These are phyloP conservation scores for Psittacula cyanocephala DNA, from an alignment of 2,113 vertebrate species.

Conservation along the genomic window DNA sequence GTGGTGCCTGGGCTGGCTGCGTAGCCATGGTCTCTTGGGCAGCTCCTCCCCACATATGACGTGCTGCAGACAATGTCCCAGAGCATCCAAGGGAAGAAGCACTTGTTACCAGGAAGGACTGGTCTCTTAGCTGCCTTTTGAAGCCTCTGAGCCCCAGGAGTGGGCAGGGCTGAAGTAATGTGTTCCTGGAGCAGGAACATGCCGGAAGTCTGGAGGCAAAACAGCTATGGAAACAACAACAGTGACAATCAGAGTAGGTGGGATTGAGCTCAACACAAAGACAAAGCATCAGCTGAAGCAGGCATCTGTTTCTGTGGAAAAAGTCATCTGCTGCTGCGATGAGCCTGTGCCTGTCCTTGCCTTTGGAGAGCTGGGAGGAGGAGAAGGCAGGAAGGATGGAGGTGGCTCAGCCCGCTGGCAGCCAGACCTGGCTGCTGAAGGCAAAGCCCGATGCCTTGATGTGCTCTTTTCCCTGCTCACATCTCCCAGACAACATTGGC, in stretches of 20 bases:
- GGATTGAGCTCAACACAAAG: neutral
- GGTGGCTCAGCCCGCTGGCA: fast-evolving
- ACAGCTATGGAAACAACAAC: neutral
- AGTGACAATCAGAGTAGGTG: neutral
- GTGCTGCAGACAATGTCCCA: fast-evolving
- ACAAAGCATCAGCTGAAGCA: neutral
- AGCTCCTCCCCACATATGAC: neutral
- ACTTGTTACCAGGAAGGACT: neutral
- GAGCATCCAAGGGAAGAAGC: neutral
- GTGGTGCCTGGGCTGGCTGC: neutral
- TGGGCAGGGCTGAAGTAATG: neutral
- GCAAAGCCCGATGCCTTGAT: neutral
- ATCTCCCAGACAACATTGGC: neutral
- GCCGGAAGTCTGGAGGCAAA: neutral
- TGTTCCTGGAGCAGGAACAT: neutral
- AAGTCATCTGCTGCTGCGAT: neutral
- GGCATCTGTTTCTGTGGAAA: slow-evolving; percentile 11
- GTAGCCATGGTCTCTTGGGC: neutral
- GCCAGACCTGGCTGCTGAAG: neutral
- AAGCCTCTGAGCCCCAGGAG: neutral
- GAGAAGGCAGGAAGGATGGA: neutral
- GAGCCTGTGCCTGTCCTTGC: neutral
- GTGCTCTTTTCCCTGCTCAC: neutral
- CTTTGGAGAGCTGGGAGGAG: neutral
- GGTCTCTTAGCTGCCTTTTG: neutral